A percentile compares a stretch with the other conserved stretches of the same genome.
phyloP scores from a whole-genome alignment of 2,113 vertebrate species.

The Cyrtonyx montezumae region DNA sequence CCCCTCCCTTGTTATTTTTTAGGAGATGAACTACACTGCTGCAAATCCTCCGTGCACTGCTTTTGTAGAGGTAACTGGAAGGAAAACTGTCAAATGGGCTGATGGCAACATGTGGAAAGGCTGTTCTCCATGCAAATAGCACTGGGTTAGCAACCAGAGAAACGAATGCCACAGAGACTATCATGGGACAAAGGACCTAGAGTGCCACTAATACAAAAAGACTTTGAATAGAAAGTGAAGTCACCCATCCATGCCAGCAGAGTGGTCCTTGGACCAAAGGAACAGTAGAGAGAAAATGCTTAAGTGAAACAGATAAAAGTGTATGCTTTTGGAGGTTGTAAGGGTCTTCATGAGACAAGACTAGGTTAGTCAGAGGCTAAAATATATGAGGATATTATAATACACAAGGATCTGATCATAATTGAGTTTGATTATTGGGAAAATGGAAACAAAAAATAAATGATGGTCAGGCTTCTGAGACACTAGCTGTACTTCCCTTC shows the following conservation, averaged over 20 bases:
- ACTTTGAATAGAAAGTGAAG: background rate
- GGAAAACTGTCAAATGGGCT: background rate
- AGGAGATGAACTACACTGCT: background rate
- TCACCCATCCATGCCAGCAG: background rate
- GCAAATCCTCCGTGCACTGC: background rate
- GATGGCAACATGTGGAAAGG: background rate
- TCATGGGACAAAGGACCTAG: background rate
- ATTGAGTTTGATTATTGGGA: background rate
- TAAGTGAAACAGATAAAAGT: background rate
- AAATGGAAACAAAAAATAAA: background rate
- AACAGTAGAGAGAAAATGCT: background rate
- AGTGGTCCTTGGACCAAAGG: background rate
- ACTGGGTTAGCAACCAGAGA: background rate
- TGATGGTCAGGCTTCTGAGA: background rate
- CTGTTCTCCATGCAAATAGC: background rate
- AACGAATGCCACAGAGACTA: background rate
- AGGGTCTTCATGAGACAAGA: background rate
- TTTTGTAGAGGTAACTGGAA: background rate
- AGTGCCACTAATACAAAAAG: background rate
- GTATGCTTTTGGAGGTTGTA: background rate
- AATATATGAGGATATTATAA: background rate
- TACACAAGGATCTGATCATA: background rate
- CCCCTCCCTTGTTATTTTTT: background rate
- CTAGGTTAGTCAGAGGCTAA: background rate
- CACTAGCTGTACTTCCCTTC: background rate